phyloP scores from a whole-genome alignment of 2,888 invertebrate species.

The Hofmannophila pseudospretella region DNA sequence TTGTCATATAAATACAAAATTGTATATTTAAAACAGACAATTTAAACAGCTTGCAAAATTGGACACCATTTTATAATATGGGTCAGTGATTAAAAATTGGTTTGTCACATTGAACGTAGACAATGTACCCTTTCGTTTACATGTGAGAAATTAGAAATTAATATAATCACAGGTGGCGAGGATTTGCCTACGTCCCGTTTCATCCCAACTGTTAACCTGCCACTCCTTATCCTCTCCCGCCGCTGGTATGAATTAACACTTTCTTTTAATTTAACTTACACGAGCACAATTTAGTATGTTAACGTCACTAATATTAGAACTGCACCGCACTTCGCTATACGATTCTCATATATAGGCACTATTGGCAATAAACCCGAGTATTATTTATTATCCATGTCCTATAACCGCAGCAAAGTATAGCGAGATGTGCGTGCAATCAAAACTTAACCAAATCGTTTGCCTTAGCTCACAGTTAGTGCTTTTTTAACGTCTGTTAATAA shows the following conservation, averaged over 20 bases:
- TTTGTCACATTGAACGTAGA: too few species aligned
- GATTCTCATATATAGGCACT: too few species aligned
- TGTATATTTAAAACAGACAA: too few species aligned
- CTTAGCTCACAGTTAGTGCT: slow-evolving; percentile 8
- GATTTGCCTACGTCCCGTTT: slow-evolving; percentile 5
- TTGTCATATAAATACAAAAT: too few species aligned
- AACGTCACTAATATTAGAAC: slow-evolving; percentile 8
- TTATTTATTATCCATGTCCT: too few species aligned
- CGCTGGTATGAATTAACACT: slow-evolving; percentile 11
- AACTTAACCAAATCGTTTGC: slow-evolving; percentile 4
- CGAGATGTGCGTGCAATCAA: background rate
- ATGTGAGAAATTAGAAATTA: too few species aligned
- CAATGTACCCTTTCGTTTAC: too few species aligned
- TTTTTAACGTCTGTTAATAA: slow-evolving; percentile 6
- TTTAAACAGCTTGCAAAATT: too few species aligned
- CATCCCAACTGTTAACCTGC: slow-evolving; percentile 8
- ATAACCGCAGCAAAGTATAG: slow-evolving; percentile 1
- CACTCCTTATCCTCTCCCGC: slow-evolving; percentile 8
- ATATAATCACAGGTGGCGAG: slow-evolving; percentile 14
- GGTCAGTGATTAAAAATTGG: too few species aligned
- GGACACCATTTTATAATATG: too few species aligned
- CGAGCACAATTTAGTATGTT: slow-evolving; percentile 7
- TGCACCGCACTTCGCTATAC: slow-evolving; percentile 2
- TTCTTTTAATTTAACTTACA: slow-evolving; percentile 6
- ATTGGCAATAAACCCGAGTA: too few species aligned